Evolutionary conservation across 2,113 vertebrate genomes (phyloP), one percentile per base, ranked within the genome.

Genomic region (Quiscalus mexicanus): DNA sequence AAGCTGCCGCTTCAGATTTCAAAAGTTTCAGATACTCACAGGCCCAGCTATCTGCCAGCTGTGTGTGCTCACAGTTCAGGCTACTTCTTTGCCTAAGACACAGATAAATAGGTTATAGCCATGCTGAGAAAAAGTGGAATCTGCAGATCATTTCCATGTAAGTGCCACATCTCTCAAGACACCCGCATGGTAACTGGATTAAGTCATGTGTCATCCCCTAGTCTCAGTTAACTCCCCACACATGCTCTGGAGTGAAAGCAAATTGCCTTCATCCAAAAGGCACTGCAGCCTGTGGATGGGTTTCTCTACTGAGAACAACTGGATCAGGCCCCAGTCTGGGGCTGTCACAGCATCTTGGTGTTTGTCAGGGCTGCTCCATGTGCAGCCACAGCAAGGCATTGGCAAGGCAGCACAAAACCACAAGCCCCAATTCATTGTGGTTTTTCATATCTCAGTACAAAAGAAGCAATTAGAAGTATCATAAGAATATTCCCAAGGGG

Each of bases 121-220:
- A 50, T 2, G 30, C 11, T 50, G 82, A 92, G 73, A 50, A 73
- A 75, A 74, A 77, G 39, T n/a, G 64, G 56, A 78, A 67, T 78
- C 47, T 89, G 35, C 60, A 92, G 56, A 71, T 71, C 41, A 28
- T 82, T 91, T 87, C 86, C 52, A 75, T 13, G 0, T 30, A 93
- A 67, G 84, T 95, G 68, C 83, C 73, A 71, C 64, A 52, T 75
- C 69, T 91, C 93, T 49, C 69, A 67, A 23, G 80, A 78, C 69
- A 89, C 60, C 33, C 64, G 27, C 64, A 67, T 23, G 60, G 80
- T 67, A 95, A 92, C 60, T 0, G 3, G 76, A 74, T 93, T 78
- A 84, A 64, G 83, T 87, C 89, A 93, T 49, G 64, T 81, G 86
- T 92, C 96, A 93, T 89, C 47, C 53, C 60, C 76, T 39, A 67